Conservation (phyloP, 1,140 invertebrate species). For the Drosophila ohnishii region DNA sequence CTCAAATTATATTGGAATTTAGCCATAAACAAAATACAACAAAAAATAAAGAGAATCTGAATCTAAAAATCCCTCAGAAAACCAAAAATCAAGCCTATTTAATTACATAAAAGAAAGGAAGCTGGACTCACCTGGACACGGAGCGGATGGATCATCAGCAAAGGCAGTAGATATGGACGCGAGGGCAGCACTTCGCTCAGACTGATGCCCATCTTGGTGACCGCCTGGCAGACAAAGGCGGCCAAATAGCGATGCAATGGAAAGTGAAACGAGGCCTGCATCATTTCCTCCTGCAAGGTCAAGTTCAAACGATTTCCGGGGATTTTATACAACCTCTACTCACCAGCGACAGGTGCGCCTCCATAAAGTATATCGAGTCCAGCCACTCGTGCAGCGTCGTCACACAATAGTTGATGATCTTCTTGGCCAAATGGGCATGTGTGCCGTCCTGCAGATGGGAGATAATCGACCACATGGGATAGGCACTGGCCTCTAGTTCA, state of each 20-base stretch:
- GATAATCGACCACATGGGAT: conserved; percentile 98
- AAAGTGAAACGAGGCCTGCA: conserved; percentile 96
- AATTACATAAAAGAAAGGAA: too few species aligned
- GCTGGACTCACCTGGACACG: conserved; percentile 91
- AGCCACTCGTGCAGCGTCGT: conserved; percentile 93
- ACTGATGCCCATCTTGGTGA: conserved; percentile 90
- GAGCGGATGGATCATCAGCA: conserved; percentile 94
- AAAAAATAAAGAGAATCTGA: conserved; percentile 36
- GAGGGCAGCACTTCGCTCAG: conserved; percentile 92
- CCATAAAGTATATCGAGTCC: conserved; percentile 90
- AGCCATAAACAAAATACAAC: conserved; percentile 20
- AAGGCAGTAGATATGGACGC: conserved; percentile 88
- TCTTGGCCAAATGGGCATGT: conserved; percentile 88
- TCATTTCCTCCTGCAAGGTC: conserved; percentile 87
- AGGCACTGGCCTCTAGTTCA: conserved; percentile 97
- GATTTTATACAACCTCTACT: background rate
- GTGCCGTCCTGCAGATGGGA: conserved; percentile 91
- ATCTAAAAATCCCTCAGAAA: conserved; percentile 21
- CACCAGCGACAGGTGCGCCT: conserved; percentile 86
- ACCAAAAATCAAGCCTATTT: background rate
- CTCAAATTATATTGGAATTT: conserved; percentile 35
- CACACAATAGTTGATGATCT: conserved; percentile 89
- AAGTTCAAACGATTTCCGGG: background rate
- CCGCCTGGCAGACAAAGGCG: conserved; percentile 95
- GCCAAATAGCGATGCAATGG: conserved; percentile 97